Percentiles rank a stretch among this genome's conserved stretches.
phyloP scores from a whole-genome alignment of 2,797 vertebrate genomes.

The Tragelaphus eurycerus region DNA sequence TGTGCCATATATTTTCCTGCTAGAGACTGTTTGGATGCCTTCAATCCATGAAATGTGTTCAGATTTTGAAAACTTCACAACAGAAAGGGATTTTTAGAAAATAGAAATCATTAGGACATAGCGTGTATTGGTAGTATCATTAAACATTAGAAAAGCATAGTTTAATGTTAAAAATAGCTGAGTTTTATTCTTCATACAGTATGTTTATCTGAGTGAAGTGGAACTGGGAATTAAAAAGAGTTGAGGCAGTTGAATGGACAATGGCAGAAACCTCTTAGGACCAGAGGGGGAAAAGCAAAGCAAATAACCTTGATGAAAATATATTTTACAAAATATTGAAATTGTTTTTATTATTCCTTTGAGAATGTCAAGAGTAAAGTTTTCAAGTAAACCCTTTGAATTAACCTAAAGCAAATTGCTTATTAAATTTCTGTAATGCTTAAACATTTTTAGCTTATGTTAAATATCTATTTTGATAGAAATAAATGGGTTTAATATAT shows the following conservation, averaged over 20 bases:
- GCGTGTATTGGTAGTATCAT: neutral
- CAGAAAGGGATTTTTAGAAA: constrained; percentile 16
- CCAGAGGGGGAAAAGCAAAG: neutral
- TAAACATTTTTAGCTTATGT: neutral
- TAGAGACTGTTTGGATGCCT: constrained; percentile 23
- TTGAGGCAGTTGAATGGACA: neutral
- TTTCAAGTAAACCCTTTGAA: neutral
- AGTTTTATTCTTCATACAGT: neutral
- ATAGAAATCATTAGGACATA: neutral
- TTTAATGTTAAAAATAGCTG: neutral
- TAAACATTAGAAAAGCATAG: neutral
- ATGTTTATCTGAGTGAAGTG: neutral
- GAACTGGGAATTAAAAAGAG: neutral
- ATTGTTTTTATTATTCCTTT: neutral
- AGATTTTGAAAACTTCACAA: neutral
- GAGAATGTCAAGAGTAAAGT: neutral
- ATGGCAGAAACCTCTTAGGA: neutral
- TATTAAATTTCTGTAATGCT: neutral
- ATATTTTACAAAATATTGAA: neutral
- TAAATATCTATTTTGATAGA: neutral
- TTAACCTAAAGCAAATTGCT: neutral
- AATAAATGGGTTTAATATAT: neutral
- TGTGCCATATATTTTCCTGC: constrained; percentile 41
- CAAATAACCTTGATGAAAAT: neutral
- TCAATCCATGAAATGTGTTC: neutral